phyloP scores from a whole-genome alignment of 2,113 vertebrate species.

The Gallinago media region DNA sequence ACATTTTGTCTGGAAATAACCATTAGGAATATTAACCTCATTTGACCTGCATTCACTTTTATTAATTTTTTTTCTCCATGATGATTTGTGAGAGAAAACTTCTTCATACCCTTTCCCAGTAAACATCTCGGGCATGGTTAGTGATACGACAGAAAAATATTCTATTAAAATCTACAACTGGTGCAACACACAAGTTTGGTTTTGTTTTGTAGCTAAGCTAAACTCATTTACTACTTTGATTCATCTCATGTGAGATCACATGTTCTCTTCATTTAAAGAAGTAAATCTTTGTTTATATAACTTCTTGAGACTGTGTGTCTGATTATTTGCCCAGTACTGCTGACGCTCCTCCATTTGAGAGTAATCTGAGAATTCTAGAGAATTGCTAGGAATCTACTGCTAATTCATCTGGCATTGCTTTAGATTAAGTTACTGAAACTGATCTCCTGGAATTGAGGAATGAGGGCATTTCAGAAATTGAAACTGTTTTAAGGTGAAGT shows the following conservation, averaged over 20 bases:
- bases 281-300: not conserved
- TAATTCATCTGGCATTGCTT: not conserved
- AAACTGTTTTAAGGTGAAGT: not conserved
- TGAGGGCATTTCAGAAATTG: not conserved
- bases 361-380: not conserved
- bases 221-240: not conserved
- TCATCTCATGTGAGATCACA: not conserved
- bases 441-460: not conserved
- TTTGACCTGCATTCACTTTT: not conserved
- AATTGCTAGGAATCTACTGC: not conserved
- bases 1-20: not conserved
- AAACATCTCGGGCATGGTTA: not conserved
- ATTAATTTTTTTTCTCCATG: not conserved
- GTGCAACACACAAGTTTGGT: not conserved
- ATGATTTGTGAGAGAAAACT: not conserved
- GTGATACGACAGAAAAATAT: not conserved
- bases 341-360: not conserved
- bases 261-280: not conserved
- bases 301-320: fast-evolving
- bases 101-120: not conserved
- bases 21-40: not conserved
- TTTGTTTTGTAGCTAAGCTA: not conserved
- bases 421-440: not conserved
- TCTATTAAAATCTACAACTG: not conserved
- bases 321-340: not conserved